These are phyloP conservation scores for Theristicus caerulescens DNA, from an alignment of 2,113 vertebrate genomes.

Conservation along the genomic window DNA sequence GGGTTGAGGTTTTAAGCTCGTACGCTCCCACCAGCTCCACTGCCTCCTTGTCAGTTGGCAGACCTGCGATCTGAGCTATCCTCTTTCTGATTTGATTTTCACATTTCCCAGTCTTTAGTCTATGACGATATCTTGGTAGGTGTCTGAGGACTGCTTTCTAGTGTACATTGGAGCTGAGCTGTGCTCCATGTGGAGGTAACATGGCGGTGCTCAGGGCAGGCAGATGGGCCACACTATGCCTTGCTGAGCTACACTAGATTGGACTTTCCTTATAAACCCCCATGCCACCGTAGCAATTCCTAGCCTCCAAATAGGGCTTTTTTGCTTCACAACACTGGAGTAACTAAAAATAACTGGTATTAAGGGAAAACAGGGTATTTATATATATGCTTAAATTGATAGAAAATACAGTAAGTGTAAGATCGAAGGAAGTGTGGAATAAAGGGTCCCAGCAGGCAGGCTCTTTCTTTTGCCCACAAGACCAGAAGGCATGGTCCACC, in stretches of 20 bases:
- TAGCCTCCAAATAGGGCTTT: background rate
- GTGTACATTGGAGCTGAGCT: rapidly evolving
- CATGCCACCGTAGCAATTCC: background rate
- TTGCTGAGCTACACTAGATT: background rate
- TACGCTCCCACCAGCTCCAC: background rate
- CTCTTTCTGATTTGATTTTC: background rate
- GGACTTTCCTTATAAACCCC: background rate
- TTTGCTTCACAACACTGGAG: background rate
- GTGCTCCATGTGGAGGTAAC: background rate
- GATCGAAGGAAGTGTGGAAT: background rate
- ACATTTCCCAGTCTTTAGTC: background rate
- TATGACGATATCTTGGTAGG: background rate
- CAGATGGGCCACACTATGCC: background rate
- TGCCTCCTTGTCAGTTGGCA: background rate
- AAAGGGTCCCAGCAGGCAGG: background rate
- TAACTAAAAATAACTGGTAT: background rate
- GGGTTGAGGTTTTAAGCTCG: background rate
- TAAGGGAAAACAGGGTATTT: background rate
- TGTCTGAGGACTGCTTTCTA: background rate
- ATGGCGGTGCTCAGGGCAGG: rapidly evolving
- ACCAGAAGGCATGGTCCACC: background rate
- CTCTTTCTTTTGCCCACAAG: background rate
- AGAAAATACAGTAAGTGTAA: background rate
- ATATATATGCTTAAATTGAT: background rate
- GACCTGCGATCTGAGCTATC: background rate